A percentile compares a stretch with the other conserved stretches of the same genome.
Conservation (phyloP, 1,140 invertebrate species). For the Heliconius melpomene region DNA sequence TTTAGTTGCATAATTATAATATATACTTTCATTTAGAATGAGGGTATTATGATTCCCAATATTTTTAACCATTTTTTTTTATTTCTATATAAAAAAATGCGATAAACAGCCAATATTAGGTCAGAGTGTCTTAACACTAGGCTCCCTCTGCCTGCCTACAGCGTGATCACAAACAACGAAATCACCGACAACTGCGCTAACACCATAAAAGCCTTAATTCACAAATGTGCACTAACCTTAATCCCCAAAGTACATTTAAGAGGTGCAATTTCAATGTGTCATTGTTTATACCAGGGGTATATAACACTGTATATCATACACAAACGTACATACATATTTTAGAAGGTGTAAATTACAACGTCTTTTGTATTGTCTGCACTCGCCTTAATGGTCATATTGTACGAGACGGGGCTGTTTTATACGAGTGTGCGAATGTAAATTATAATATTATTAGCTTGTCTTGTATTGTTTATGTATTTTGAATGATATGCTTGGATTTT, state of each 20-base stretch:
- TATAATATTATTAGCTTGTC: not conserved
- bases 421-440: not conserved
- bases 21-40: no score
- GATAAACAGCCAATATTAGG: no score
- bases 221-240: conserved; percentile 21
- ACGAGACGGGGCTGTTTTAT: not conserved
- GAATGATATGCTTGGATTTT: not conserved
- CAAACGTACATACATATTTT: conserved; percentile 38
- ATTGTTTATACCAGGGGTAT: conserved; percentile 41
- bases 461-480: not conserved
- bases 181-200: no score
- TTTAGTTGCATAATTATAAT: no score
- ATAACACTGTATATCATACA: conserved; percentile 39
- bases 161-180: no score
- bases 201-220: not conserved
- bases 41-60: no score
- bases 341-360: conserved; percentile 39
- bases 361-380: conserved; percentile 34
- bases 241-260: conserved; percentile 28
- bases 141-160: no score
- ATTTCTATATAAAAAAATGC: no score
- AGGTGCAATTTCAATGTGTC: conserved; percentile 45
- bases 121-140: no score
- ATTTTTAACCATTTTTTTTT: no score
- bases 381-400: conserved; percentile 24